Evolutionary conservation across 2,113 vertebrate genomes (phyloP), one percentile per base, ranked within the genome.

Genomic region (Piprites chloris): DNA sequence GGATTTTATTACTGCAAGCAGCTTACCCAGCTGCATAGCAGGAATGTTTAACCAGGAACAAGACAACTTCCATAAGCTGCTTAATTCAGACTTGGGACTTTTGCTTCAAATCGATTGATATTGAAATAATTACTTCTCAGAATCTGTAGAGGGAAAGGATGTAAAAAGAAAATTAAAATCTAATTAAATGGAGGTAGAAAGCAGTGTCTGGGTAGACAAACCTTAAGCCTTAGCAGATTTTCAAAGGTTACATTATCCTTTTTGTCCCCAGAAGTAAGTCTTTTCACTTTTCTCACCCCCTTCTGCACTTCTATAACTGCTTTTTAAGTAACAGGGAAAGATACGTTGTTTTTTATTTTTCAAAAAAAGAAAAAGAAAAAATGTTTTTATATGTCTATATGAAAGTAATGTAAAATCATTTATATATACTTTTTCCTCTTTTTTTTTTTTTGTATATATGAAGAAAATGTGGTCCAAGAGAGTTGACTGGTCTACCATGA

Each of bases 121-220:
- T 56, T 85, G 94, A 94, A 97, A 97, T 97, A 97, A 97, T 98
- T 96, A 96, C 95, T 94, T 92, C 85, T 95, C 90, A 84, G 95
- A 95, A 97, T 94, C 90, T 97, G 90, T 87, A 44, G 95, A 97
- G 96, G 91, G 89, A 94, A 85, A 89, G 92, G 71, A 94, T 95
- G 77, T 95, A 90, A 97, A 97, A 97, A 95, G 91, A 97, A 97
- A 97, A 97, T 97, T 95, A 97, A 98, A 96, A 95, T 96, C 90
- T 97, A 98, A 98, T 98, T 97, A 97, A 97, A 97, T 87, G n/a
- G 79, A 90, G 93, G 91, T 83, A 96, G 84, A 92, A 89, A 88
- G 65, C 75, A 92, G 72, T 84, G 72, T 95, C 90, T 96, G 84
- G 95, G 74, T 79, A 96, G 93, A 95, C 85, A 95, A 89, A 78